Percentiles rank a stretch among this genome's conserved stretches.
Evolutionary conservation across 2,888 invertebrate genomes (phyloP).

Genomic region (Torymus aiolomorphi): DNA sequence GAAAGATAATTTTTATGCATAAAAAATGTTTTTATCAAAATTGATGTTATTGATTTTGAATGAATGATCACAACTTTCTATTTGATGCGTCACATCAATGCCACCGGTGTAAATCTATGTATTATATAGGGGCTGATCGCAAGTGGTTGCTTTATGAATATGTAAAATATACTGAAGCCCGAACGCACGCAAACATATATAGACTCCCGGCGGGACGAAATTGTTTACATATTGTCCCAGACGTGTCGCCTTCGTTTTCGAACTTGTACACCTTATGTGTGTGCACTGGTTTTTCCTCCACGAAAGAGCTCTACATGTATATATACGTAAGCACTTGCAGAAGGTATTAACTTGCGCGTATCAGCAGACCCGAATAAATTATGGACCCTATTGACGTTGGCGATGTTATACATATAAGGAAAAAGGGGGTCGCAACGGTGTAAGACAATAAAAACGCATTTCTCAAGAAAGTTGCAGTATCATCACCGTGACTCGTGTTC

Average conservation of each 20-base stretch:
- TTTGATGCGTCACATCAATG: no score
- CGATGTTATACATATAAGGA: no score
- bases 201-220: not conserved
- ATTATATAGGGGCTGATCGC: conserved; percentile 8
- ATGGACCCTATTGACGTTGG: conserved; percentile 1
- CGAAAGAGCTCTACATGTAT: no score
- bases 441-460: conserved; percentile 25
- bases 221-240: conserved; percentile 28
- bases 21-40: no score
- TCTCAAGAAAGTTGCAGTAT: conserved; percentile 14
- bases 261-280: no score
- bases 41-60: no score
- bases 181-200: not conserved
- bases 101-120: not conserved
- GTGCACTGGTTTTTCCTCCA: no score
- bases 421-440: not conserved
- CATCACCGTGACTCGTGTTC: conserved; percentile 9
- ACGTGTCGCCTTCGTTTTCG: not conserved
- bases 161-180: conserved; percentile 8
- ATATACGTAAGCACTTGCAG: no score
- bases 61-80: no score
- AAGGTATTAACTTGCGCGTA: no score
- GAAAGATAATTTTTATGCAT: no score
- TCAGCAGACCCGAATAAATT: not conserved
- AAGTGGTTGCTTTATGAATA: conserved; percentile 21